These are phyloP conservation scores for Peromyscus attwateri DNA, from an alignment of 2,797 vertebrate species.

Conservation along the genomic window DNA sequence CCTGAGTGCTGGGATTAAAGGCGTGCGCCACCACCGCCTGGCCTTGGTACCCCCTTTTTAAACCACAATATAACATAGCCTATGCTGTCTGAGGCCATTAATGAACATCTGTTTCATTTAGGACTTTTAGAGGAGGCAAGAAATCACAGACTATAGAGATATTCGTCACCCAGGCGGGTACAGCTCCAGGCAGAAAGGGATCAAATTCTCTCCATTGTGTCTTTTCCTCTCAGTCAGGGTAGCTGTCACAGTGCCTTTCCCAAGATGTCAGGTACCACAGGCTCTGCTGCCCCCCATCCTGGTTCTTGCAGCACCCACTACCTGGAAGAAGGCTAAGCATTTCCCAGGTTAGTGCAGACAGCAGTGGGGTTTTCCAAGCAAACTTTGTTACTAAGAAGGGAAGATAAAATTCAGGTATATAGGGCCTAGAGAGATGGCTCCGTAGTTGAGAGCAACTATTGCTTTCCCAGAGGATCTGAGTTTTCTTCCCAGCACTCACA, in stretches of 20 bases:
- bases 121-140: constrained; percentile 36
- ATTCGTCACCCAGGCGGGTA: not conserved
- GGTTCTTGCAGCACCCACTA: not conserved
- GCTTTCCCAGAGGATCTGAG: not conserved
- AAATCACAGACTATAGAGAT: constrained; percentile 36
- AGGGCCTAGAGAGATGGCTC: not conserved
- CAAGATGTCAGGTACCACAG: not conserved
- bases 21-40: too few species aligned
- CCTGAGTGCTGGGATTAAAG: too few species aligned
- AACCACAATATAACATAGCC: not conserved
- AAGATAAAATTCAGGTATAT: not conserved
- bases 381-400: not conserved
- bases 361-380: not conserved
- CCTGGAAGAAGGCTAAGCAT: not conserved
- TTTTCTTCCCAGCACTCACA: not conserved
- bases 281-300: not conserved
- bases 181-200: not conserved
- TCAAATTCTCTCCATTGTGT: not conserved
- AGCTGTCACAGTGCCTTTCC: fast-evolving
- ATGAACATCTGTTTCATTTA: constrained; percentile 39
- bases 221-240: not conserved
- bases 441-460: not conserved
- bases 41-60: not conserved
- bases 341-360: not conserved
- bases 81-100: not conserved